A percentile compares a stretch with the other conserved stretches of the same genome.
These are phyloP conservation scores for Ibidorhyncha struthersii DNA, from an alignment of 2,113 vertebrate genomes.

Conservation along the genomic window DNA sequence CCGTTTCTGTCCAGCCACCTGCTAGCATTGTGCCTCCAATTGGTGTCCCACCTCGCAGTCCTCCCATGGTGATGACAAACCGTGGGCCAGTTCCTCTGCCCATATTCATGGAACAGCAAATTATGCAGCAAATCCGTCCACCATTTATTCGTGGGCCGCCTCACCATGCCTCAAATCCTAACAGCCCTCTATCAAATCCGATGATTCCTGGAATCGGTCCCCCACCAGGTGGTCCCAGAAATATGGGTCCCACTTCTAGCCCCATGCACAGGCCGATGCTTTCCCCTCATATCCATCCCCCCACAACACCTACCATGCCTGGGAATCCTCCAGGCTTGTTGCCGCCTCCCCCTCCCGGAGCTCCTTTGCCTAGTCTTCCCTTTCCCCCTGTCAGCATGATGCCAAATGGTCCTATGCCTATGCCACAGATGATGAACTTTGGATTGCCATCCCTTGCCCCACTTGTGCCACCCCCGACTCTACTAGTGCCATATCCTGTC, in stretches of 20 bases:
- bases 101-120: slow-evolving; percentile 99
- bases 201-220: slow-evolving; percentile 93
- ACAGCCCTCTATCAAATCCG: slow-evolving; percentile 92
- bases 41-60: slow-evolving; percentile 90
- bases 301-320: slow-evolving; percentile 86
- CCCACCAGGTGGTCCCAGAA: slow-evolving; percentile 85
- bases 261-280: slow-evolving; percentile 95
- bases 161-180: slow-evolving; percentile 87
- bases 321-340: slow-evolving; percentile 89
- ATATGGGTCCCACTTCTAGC: slow-evolving; percentile 88
- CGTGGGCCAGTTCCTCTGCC: slow-evolving; percentile 95
- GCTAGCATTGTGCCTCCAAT: slow-evolving; percentile 84
- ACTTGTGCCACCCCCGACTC: slow-evolving; percentile 94
- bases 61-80: slow-evolving; percentile 98
- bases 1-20: slow-evolving; percentile 86
- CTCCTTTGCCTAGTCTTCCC: slow-evolving; percentile 88
- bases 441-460: slow-evolving; percentile 95
- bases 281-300: slow-evolving; percentile 91
- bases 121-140: slow-evolving; percentile 96
- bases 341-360: slow-evolving; percentile 85
- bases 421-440: slow-evolving; percentile 96
- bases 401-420: slow-evolving; percentile 91
- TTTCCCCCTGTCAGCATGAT: slow-evolving; percentile 95
- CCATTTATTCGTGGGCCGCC: slow-evolving; percentile 87
- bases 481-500: slow-evolving; percentile 97